Conservation (phyloP, 2,888 invertebrate genomes). For the Brachypterus glaber region DNA sequence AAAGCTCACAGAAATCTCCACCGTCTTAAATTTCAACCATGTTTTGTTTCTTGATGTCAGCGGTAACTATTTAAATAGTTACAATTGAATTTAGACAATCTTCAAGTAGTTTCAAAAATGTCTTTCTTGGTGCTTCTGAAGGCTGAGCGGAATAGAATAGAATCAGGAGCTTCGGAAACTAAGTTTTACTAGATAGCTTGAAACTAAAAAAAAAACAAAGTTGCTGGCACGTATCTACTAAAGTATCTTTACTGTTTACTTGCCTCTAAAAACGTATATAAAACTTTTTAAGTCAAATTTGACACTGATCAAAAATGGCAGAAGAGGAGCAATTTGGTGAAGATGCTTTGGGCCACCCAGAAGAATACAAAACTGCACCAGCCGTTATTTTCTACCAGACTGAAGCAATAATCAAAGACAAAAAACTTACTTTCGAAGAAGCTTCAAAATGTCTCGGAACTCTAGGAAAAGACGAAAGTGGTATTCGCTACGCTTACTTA, state of each 20-base stretch:
- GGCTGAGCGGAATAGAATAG: conserved; percentile 47
- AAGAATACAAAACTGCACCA: conserved; percentile 1
- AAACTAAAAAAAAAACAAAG: no score
- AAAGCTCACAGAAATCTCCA: conserved; percentile 45
- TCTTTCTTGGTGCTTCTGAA: conserved; percentile 49
- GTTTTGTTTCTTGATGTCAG: conserved; percentile 51
- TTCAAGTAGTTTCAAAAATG: conserved; percentile 44
- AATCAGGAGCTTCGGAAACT: conserved; percentile 42
- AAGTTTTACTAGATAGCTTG: conserved; percentile 49
- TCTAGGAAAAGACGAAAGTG: conserved; percentile 39
- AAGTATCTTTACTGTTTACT: no score
- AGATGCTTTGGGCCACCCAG: conserved; percentile 8
- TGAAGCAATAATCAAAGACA: conserved; percentile 27
- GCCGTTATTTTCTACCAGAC: conserved; percentile 5
- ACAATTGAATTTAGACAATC: conserved; percentile 38
- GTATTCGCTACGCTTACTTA: conserved; percentile 48
- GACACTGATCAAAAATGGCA: no score
- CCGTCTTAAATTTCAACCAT: conserved; percentile 45
- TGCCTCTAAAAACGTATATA: no score
- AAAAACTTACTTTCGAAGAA: conserved; percentile 34
- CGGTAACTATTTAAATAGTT: conserved; percentile 45
- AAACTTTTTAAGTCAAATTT: no score
- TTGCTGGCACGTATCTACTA: no score
- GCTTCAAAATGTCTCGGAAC: conserved; percentile 36
- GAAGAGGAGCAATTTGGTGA: no score